A percentile compares a stretch with the other conserved stretches of the same genome.
phyloP scores from a whole-genome alignment of 2,113 vertebrate genomes.

The Salvelinus alpinus region DNA sequence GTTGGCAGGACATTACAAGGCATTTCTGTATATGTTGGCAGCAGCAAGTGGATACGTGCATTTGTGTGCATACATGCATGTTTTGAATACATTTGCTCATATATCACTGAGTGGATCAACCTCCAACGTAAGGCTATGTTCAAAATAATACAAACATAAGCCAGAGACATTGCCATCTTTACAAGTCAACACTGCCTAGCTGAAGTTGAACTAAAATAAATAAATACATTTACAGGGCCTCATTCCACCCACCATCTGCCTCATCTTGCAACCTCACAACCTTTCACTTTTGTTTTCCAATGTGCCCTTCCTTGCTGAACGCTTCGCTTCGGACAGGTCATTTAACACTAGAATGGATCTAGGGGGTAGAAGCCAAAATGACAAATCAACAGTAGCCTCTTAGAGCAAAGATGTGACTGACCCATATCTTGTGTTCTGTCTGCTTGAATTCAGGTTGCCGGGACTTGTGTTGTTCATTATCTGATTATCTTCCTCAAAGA shows the following conservation, averaged over 20 bases:
- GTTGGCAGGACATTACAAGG: too few relatives aligned
- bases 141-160: too few relatives aligned
- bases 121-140: too few relatives aligned
- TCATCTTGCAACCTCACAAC: slow-evolving; percentile 39
- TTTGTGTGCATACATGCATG: too few relatives aligned
- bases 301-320: slow-evolving; percentile 30
- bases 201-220: neutral
- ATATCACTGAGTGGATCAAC: too few relatives aligned
- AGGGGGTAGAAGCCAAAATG: slow-evolving; percentile 35
- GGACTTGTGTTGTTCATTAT: neutral
- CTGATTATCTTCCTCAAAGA: neutral
- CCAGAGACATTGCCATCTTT: too few relatives aligned
- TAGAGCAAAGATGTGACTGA: slow-evolving; percentile 35
- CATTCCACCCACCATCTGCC: slow-evolving; percentile 25
- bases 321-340: slow-evolving; percentile 29
- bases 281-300: slow-evolving; percentile 31
- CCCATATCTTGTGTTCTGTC: neutral
- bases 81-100: too few relatives aligned
- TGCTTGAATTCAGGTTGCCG: slow-evolving; percentile 7
- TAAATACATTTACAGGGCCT: neutral
- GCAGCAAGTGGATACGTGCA: too few relatives aligned
- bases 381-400: slow-evolving; percentile 36
- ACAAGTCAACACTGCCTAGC: too few relatives aligned
- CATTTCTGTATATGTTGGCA: too few relatives aligned
- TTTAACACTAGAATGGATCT: slow-evolving; percentile 48